A percentile compares a stretch with the other conserved stretches of the same genome.
Evolutionary conservation across 2,888 invertebrate genomes (phyloP).

Genomic region (Meiosimyza decipiens): DNA sequence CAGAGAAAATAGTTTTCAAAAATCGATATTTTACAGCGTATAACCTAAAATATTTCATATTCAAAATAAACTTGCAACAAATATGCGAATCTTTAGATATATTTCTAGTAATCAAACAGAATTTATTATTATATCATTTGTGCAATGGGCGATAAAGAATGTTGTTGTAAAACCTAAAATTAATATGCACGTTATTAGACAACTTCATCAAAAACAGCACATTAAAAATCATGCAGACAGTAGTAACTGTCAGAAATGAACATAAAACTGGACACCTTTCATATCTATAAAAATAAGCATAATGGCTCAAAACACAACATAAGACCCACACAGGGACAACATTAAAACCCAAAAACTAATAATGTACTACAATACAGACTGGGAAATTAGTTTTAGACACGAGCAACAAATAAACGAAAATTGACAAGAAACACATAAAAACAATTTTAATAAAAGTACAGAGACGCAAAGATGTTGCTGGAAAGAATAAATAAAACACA

Average conservation of each 20-base stretch:
- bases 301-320: conserved; percentile 3
- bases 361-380: no score
- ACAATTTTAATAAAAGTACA: conserved; percentile 26
- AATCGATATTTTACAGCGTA: no score
- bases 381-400: conserved; percentile 6
- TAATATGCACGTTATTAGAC: conserved; percentile 24
- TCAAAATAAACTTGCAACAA: no score
- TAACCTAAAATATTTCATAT: no score
- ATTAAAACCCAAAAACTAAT: no score
- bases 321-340: not conserved
- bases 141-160: not conserved
- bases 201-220: not conserved
- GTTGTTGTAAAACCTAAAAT: conserved; percentile 4
- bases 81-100: no score
- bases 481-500: conserved; percentile 18
- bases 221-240: conserved; percentile 3
- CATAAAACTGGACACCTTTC: conserved; percentile 25
- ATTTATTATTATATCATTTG: no score
- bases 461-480: not conserved
- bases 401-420: conserved; percentile 4
- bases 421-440: conserved; percentile 14
- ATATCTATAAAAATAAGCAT: conserved; percentile 22
- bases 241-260: not conserved
- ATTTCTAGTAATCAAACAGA: no score
- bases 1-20: no score